Evolutionary conservation across 2,888 invertebrate species (phyloP), one percentile per base, ranked within the genome.

Genomic region (Coremacera marginata): DNA sequence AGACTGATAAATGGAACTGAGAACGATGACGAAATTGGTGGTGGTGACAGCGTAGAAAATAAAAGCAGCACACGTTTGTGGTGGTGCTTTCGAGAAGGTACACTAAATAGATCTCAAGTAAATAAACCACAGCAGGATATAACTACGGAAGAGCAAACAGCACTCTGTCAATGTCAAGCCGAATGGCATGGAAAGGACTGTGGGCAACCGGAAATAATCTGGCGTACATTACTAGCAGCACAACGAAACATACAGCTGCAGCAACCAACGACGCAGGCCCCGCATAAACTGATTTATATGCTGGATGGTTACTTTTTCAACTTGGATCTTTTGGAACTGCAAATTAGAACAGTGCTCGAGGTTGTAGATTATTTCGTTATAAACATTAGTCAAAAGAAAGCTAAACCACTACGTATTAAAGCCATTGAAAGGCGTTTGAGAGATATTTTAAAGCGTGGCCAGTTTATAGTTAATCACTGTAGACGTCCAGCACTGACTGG

Each of bases 111-210:
- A 14, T 80, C 82, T 11, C 49, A 31, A 27, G 22, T 14, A 19
- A 51, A 34, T 19, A 27, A 67, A 19, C 22, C 5, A 34, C 51
- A 31, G 31, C 51, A 55, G n/a, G 52, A 25, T 9, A 60, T 4
- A n/a, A 77, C 70, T 14, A 73, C 76, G 22, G 67, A 74, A 16
- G 78, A 77, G 19, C 68, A 65, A n/a, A 60, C 77, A 57, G 57
- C 60, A 25, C 89, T 89, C 82, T 93, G 93, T 81, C 87, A 90
- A 19, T 93, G 93, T 83, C 87, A 90, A 73, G 89, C 89, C n/a
- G 92, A 92, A 44, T 93, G 92, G 92, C 93, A 93, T 84, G 93
- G 93, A 2, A 88, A 89, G 9, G 93, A 93, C 82, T 93, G 93
- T 83, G 92, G 93, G 1, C 92, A 93, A 82, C 93, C 93, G 4